A percentile compares a stretch with the other conserved stretches of the same genome.
Conservation (phyloP, 1,140 invertebrate species). For the Acromyrmex charruanus region DNA sequence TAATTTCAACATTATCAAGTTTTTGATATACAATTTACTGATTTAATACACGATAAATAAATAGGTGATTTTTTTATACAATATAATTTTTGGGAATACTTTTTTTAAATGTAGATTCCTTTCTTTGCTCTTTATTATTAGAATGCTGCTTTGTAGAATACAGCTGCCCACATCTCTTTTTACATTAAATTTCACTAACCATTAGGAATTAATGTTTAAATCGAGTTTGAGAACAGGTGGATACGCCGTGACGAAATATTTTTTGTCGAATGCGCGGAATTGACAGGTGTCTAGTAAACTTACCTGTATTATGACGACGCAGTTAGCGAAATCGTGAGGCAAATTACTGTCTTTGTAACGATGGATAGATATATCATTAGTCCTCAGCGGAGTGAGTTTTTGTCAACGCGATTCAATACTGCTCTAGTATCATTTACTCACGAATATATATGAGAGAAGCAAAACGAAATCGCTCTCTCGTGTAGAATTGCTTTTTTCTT, state of each 20-base stretch:
- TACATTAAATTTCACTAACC: not conserved
- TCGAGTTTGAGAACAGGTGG: constrained; percentile 33
- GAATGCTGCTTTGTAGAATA: not conserved
- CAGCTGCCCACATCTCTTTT: not conserved
- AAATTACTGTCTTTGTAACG: constrained; percentile 24
- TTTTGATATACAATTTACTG: not conserved
- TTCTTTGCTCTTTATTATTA: not conserved
- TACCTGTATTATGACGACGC: constrained; percentile 19
- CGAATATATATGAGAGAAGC: not conserved
- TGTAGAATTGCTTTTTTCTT: constrained; percentile 17
- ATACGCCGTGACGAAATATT: not conserved
- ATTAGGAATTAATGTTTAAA: constrained; percentile 32
- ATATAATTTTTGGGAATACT: not conserved
- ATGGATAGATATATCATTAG: constrained; percentile 41
- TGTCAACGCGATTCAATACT: not conserved
- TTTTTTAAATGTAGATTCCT: not conserved
- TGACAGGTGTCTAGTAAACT: constrained; percentile 56
- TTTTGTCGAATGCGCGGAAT: constrained; percentile 39
- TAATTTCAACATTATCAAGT: not conserved
- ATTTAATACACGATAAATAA: not conserved
- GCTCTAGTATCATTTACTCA: constrained; percentile 21
- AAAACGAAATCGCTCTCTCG: constrained; percentile 16
- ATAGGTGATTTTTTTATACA: not conserved
- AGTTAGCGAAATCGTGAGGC: constrained; percentile 33
- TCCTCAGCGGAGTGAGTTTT: constrained; percentile 41